Base-by-base conservation (phyloP, 2,888 invertebrate species). In the Rapana venosa region DNA sequence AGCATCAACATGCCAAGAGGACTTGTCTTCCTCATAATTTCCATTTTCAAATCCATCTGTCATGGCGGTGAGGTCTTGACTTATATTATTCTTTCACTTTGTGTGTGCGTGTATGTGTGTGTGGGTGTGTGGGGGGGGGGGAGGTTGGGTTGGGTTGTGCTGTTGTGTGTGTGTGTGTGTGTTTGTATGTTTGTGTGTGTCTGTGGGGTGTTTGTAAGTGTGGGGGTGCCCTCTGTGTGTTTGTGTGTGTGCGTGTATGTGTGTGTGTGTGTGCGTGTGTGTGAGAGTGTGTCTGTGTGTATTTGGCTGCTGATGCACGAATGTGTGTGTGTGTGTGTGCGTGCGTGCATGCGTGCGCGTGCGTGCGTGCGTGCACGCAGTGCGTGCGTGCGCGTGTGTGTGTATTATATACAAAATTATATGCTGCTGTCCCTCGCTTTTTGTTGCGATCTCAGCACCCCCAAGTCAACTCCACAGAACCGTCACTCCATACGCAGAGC, bases 311-410 rank as follows among this genome's bases (percentile, higher is more conserved):
- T 20, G 11, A 11, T 84, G 47, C 11, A 26, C 26, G 35, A 13
- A 13, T 85, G 36, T 56, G 85, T 47, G 56, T 56, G 85, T 85
- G 56, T 47, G 58, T 56, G 32, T 88, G 30, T 88, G 58, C 22
- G 26, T 74, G 74, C 22, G 26, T 88, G 58, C 79, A 6, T 79
- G 47, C 79, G 32, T 87, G 81, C 17, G 81, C 17, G 81, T 81
- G 35, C 26, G 66, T 13, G 66, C 26, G 66, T 66, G 66, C 13
- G 66, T 66, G 66, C 26, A 26, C 13, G 47, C 8, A 47, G 47
- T 2, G 47, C 47, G 2, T 47, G 47, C 47, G n/a, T n/a, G n/a
- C n/a, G n/a, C n/a, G 61, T 61, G 61, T 61, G 61, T 61, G 61
- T 61, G 61, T 61, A 17, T 17, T 15, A 61, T 17, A 61, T 61